Percentiles rank a stretch among this genome's conserved stretches.
These are phyloP conservation scores for Mus spicilegus DNA, from an alignment of 2,113 vertebrate genomes.

Conservation along the genomic window DNA sequence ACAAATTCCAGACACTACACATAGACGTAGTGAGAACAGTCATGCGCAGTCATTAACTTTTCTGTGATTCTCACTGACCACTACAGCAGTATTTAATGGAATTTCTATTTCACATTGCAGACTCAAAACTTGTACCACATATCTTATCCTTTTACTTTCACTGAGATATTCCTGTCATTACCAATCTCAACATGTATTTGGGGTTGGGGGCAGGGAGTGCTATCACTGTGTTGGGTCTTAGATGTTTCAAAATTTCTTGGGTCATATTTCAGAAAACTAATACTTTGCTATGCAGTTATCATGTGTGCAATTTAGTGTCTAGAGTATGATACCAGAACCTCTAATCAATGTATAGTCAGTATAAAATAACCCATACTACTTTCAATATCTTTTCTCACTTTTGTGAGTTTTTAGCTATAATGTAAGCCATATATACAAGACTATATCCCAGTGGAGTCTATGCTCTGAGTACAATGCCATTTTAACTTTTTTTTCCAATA, in stretches of 20 bases:
- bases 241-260: constrained; percentile 33
- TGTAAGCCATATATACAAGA: not conserved
- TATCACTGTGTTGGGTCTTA: not conserved
- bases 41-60: not conserved
- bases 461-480: not conserved
- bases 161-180: not conserved
- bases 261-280: constrained; percentile 56
- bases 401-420: not conserved
- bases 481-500: not conserved
- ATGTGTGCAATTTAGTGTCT: constrained; percentile 22
- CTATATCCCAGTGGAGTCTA: not conserved
- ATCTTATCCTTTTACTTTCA: not conserved
- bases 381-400: constrained; percentile 47
- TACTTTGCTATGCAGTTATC: not conserved
- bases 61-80: not conserved
- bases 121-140: not conserved
- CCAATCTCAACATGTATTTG: not conserved
- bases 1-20: not conserved
- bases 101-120: not conserved
- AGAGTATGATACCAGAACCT: constrained; percentile 23
- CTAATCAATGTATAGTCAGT: not conserved
- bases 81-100: not conserved
- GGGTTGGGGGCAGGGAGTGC: too few relatives aligned
- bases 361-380: constrained; percentile 24
- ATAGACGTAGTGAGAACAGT: not conserved